These are phyloP conservation scores for Rhamphomyia laevipes DNA, from an alignment of 2,888 invertebrate genomes.

Conservation along the genomic window DNA sequence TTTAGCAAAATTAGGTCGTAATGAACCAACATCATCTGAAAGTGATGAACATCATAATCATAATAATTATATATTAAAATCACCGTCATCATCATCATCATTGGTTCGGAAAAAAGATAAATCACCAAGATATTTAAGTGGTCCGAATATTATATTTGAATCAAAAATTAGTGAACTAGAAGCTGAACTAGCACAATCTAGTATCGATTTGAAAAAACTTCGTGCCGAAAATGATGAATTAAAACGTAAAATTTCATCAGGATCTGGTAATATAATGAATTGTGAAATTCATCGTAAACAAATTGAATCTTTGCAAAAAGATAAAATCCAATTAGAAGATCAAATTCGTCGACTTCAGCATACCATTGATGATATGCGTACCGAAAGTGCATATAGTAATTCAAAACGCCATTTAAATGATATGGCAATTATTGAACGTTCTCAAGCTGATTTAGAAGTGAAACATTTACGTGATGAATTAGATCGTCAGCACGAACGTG, in stretches of 20 bases:
- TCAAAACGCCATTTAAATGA: conserved; percentile 60
- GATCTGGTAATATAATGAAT: conserved; percentile 38
- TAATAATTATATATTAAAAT: neutral
- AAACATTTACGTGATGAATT: conserved; percentile 65
- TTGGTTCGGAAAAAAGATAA: conserved; percentile 17
- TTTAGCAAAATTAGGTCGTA: conserved; percentile 43
- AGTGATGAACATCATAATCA: conserved; percentile 33
- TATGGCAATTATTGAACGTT: conserved; percentile 65
- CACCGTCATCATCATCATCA: neutral
- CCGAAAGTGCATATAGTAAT: conserved; percentile 48
- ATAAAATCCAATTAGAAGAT: conserved; percentile 55
- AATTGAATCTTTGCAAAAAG: conserved; percentile 58
- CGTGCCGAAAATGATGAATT: conserved; percentile 51
- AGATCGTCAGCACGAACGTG: conserved; percentile 60
- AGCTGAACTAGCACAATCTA: conserved; percentile 67
- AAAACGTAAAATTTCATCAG: conserved; percentile 30
- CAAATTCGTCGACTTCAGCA: conserved; percentile 56
- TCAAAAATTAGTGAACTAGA: conserved; percentile 75
- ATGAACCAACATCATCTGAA: conserved; percentile 40
- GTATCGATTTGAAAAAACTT: conserved; percentile 61
- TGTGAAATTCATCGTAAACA: conserved; percentile 52
- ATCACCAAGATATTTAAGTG: conserved; percentile 45
- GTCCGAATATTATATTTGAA: conserved; percentile 71
- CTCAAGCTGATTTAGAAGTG: conserved; percentile 62
- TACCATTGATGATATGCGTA: conserved; percentile 50